Base-by-base conservation (phyloP, 2,113 vertebrate genomes). In the Pionites leucogaster region DNA sequence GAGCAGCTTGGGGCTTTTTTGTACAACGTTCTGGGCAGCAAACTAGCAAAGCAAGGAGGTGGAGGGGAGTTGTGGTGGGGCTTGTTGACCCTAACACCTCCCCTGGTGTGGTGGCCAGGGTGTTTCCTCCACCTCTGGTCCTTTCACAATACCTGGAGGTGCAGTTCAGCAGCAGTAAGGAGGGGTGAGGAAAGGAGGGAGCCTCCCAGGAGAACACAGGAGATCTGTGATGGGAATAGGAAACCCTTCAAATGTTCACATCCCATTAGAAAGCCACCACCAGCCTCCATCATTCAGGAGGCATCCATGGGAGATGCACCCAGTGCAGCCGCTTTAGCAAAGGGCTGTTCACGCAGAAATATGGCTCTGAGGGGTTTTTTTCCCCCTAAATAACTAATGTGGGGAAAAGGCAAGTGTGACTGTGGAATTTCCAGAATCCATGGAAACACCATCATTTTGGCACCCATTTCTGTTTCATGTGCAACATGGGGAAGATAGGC, bases 291-390 rank as follows among this genome's bases (percentile, higher is more conserved):
- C 0, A 0, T 24, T 63, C 52, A 41, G 52, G 35, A 23, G 18
- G n/a, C 27, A 47, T 55, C 20, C 6, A 25, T 18, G 59, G 68
- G 59, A 60, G 35, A 27, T 35, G 46, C 27, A 63, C 27, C 65
- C 10, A 8, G 41, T 0, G 1, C 33, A 62, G 53, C 24, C 7
- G 0, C 35, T 27, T 46, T 37, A 79, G 25, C 13, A 74, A 88
- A 44, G 53, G 37, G 42, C 49, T 72, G 37, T 11, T 79, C 60
- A 57, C 18, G 28, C 16, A 69, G 33, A 65, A 91, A 65, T 1
- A 1, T 9, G 3, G 11, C 49, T 84, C 76, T 0, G 1, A 27
- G 52, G 20, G 2, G 1, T 49, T 37, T 55, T 41, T 28, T 59
- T 14, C 42, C 12, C 31, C 55, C 27, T 63, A 55, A 79, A 60